Evolutionary conservation across 2,888 invertebrate species (phyloP).

Genomic region (Cephus sareptanus): DNA sequence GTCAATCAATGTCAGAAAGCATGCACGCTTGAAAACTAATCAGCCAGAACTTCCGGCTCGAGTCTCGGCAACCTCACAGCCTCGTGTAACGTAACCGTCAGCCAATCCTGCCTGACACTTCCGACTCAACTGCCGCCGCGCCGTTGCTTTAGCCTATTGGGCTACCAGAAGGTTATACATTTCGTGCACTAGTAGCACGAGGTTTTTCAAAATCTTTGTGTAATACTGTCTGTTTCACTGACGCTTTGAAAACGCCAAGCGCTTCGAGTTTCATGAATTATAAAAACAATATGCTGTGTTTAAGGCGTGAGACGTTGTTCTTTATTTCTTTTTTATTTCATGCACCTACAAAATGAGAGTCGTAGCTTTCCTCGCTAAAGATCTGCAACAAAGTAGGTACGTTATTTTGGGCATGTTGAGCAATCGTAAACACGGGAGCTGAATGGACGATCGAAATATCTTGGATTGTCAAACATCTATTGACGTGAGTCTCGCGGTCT

Average conservation of each 20-base stretch:
- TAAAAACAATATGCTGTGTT: neutral
- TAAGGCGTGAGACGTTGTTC: neutral
- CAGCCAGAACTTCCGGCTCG: slow-evolving; percentile 40
- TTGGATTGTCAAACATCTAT: neutral
- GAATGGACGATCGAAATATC: neutral
- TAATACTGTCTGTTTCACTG: neutral
- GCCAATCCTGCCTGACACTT: neutral
- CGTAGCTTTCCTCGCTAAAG: neutral
- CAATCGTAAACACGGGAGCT: neutral
- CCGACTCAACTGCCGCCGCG: neutral
- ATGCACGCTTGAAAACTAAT: slow-evolving; percentile 47
- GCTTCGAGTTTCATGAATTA: no score
- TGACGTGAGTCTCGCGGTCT: neutral
- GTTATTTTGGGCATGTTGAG: neutral
- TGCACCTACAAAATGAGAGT: neutral
- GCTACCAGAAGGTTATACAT: neutral
- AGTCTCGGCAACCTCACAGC: slow-evolving; percentile 5
- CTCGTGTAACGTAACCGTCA: neutral
- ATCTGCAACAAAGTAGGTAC: neutral
- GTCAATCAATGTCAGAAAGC: slow-evolving; percentile 46
- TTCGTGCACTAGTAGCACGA: neutral
- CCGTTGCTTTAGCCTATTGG: neutral
- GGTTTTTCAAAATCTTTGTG: neutral
- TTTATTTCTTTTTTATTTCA: neutral
- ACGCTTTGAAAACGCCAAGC: neutral